A percentile compares a stretch with the other conserved stretches of the same genome.
Evolutionary conservation across 2,797 vertebrate species (phyloP).

Genomic region (Anniella stebbinsi): DNA sequence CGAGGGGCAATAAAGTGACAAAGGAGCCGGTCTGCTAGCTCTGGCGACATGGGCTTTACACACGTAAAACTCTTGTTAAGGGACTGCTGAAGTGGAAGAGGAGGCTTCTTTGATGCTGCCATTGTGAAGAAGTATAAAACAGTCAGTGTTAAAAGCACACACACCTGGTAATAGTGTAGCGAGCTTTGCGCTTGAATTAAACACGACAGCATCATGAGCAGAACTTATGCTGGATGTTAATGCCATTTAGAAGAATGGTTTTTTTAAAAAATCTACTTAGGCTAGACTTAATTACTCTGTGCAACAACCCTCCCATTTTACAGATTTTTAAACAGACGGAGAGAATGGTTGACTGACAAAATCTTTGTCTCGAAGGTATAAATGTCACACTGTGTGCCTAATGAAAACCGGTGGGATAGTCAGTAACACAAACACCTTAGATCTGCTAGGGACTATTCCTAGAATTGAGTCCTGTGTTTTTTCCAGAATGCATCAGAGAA

Average conservation of each 20-base stretch:
- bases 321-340: not conserved
- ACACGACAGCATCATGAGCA: not conserved
- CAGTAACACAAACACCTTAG: not conserved
- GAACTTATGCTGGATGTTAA: not conserved
- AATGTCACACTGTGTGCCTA: not conserved
- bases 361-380: too few relatives aligned
- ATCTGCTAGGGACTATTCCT: not conserved
- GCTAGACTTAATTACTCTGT: not conserved
- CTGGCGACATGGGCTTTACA: too few relatives aligned
- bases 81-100: not conserved
- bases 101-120: not conserved
- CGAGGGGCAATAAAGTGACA: too few relatives aligned
- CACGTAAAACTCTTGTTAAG: too few relatives aligned
- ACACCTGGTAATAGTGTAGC: too few relatives aligned
- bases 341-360: too few relatives aligned
- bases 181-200: not conserved
- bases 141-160: not conserved
- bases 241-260: not conserved
- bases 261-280: not conserved
- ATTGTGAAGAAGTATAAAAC: not conserved
- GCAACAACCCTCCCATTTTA: not conserved
- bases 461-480: not conserved
- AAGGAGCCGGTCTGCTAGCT: too few relatives aligned
- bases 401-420: not conserved
- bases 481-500: not conserved